phyloP scores from a whole-genome alignment of 2,797 vertebrate genomes.

The Enteromius anoplus region DNA sequence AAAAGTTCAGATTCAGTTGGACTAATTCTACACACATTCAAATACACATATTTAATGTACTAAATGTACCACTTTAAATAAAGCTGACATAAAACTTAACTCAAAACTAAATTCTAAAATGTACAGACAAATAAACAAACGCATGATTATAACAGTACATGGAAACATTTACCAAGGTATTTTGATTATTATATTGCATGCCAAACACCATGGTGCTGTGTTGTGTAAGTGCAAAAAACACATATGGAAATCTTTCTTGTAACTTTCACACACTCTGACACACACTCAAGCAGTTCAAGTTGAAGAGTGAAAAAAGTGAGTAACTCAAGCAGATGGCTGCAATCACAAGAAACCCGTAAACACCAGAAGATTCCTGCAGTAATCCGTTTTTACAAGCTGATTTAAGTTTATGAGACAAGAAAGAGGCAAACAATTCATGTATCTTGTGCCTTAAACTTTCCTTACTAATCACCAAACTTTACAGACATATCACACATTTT shows the following conservation, averaged over 20 bases:
- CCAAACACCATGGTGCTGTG: not conserved
- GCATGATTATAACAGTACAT: not conserved
- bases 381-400: slow-evolving; percentile 58
- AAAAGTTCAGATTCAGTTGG: not conserved
- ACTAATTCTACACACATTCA: not conserved
- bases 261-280: slow-evolving; percentile 40
- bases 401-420: slow-evolving; percentile 1
- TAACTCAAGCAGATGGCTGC: slow-evolving; percentile 52
- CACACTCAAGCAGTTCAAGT: slow-evolving; percentile 25
- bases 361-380: slow-evolving; percentile 52
- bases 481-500: not conserved
- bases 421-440: not conserved
- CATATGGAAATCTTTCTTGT: not conserved
- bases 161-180: not conserved
- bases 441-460: not conserved
- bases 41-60: not conserved
- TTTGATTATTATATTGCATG: not conserved
- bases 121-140: not conserved
- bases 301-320: slow-evolving; percentile 53
- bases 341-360: slow-evolving; percentile 64
- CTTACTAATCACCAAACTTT: slow-evolving; percentile 13
- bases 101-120: not conserved
- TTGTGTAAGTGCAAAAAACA: not conserved
- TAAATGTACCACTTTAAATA: not conserved
- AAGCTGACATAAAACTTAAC: not conserved